A percentile compares a stretch with the other conserved stretches of the same genome.
Evolutionary conservation across 1,140 invertebrate genomes (phyloP).

Genomic region (Limonius californicus): DNA sequence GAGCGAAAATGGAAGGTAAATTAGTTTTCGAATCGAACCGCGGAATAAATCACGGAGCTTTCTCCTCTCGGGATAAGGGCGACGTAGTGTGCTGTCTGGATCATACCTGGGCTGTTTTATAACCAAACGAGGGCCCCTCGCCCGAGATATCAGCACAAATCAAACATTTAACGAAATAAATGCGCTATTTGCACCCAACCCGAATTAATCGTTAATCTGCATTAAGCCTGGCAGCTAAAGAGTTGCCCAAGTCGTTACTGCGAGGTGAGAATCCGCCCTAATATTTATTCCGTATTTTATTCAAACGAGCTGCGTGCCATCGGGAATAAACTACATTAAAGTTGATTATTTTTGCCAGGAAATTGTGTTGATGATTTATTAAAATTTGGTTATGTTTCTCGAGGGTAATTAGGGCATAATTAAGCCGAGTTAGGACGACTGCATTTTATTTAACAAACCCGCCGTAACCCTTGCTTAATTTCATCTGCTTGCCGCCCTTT

Average conservation of each 20-base stretch:
- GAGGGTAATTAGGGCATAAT: conserved; percentile 12
- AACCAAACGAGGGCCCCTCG: not conserved
- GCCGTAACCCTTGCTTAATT: too few relatives aligned
- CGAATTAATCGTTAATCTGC: conserved; percentile 13
- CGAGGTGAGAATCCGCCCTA: not conserved
- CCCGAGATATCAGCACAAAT: conserved; percentile 15
- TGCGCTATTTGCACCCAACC: conserved; percentile 16
- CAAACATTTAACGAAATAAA: conserved; percentile 22
- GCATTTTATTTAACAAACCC: conserved; percentile 22
- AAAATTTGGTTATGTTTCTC: conserved; percentile 27
- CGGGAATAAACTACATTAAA: conserved; percentile 30
- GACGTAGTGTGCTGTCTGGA: not conserved
- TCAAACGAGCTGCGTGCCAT: conserved; percentile 7
- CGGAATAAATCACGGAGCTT: conserved; percentile 21
- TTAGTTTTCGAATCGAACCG: conserved; percentile 22
- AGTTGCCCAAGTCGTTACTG: not conserved
- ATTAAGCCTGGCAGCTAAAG: not conserved
- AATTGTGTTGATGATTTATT: conserved; percentile 31
- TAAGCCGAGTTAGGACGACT: conserved; percentile 16
- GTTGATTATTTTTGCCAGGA: conserved; percentile 32
- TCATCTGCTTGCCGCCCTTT: too few relatives aligned
- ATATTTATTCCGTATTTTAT: conserved; percentile 17
- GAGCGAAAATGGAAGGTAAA: conserved; percentile 24
- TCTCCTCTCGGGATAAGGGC: conserved; percentile 4
- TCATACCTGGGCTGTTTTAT: not conserved